Evolutionary conservation across 2,797 vertebrate genomes (phyloP).

Genomic region (Anguilla megastoma): DNA sequence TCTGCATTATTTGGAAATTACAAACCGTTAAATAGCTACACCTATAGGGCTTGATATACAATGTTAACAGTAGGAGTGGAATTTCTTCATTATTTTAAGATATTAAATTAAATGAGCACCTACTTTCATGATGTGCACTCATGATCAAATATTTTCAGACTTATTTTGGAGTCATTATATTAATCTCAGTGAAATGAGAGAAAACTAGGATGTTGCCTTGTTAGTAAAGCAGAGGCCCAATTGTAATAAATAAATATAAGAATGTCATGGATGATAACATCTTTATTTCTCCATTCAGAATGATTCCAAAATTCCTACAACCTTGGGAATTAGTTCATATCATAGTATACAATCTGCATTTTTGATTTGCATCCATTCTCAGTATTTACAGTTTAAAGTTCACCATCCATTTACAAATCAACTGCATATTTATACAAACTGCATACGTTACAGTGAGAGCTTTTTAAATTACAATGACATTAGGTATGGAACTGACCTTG

Average conservation of each 20-base stretch:
- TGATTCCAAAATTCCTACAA: slow-evolving; percentile 30
- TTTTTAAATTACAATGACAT: slow-evolving; percentile 19
- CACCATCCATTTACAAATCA: slow-evolving; percentile 38
- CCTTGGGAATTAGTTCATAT: slow-evolving; percentile 55
- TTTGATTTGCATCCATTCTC: slow-evolving; percentile 18
- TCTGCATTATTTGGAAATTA: neutral
- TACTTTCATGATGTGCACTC: neutral
- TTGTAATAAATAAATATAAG: neutral
- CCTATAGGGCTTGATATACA: neutral
- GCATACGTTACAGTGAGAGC: slow-evolving; percentile 29
- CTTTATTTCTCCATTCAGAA: slow-evolving; percentile 41
- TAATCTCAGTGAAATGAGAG: neutral
- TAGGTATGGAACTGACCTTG: neutral
- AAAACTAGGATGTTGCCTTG: neutral
- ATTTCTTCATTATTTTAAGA: neutral
- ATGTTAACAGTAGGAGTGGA: neutral
- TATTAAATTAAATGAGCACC: neutral
- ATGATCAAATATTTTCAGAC: neutral
- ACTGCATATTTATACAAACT: slow-evolving; percentile 47
- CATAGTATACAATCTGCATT: slow-evolving; percentile 40
- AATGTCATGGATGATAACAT: slow-evolving; percentile 12
- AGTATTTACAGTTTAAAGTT: slow-evolving; percentile 56
- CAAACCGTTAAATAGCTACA: neutral
- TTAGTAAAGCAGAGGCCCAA: neutral
- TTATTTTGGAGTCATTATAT: neutral